phyloP scores from a whole-genome alignment of 2,113 vertebrate genomes.

The Plecotus auritus region DNA sequence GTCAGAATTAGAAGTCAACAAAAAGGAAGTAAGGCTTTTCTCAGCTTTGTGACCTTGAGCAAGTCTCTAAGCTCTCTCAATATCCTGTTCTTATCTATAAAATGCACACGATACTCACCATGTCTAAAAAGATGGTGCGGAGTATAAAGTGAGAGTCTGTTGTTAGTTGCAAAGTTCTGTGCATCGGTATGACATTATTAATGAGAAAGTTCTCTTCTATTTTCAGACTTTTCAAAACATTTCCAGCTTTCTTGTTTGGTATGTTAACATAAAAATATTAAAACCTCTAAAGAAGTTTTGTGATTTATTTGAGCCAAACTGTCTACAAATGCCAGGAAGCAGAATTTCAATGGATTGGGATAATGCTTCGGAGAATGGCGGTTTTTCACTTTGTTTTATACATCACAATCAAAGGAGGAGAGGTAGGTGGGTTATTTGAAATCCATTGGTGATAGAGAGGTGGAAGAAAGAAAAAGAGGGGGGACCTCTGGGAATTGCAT shows the following conservation, averaged over 20 bases:
- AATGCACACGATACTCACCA: not conserved
- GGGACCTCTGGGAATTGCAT: too few species aligned
- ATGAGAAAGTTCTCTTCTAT: not conserved
- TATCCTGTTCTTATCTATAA: not conserved
- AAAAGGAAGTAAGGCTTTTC: not conserved
- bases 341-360: too few species aligned
- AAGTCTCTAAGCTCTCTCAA: not conserved
- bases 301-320: too few species aligned
- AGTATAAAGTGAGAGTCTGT: not conserved
- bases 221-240: slow-evolving; percentile 13
- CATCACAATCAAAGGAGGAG: too few species aligned
- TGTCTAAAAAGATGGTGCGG: not conserved
- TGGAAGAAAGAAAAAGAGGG: too few species aligned
- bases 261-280: too few species aligned
- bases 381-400: too few species aligned
- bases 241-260: not conserved
- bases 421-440: too few species aligned
- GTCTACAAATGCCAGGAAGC: too few species aligned
- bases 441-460: too few species aligned
- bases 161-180: not conserved
- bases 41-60: not conserved
- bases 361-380: too few species aligned
- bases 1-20: not conserved
- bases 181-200: not conserved
- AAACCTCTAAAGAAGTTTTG: too few species aligned